A percentile compares a stretch with the other conserved stretches of the same genome.
Evolutionary conservation across 2,113 vertebrate genomes (phyloP).

Genomic region (Enhydra lutris): DNA sequence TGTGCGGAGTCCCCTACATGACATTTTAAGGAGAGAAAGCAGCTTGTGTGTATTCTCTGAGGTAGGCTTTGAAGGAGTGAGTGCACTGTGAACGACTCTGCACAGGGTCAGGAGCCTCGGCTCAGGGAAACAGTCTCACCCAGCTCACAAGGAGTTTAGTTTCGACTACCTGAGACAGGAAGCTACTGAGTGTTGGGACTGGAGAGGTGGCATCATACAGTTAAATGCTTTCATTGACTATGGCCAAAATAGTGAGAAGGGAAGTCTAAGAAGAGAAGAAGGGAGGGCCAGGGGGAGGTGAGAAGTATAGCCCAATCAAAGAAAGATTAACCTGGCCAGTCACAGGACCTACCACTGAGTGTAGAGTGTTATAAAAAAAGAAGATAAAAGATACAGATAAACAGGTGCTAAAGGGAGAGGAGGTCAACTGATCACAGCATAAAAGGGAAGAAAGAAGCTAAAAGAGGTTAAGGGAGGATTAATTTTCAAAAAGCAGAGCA

Average conservation of each 20-base stretch:
- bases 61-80: neutral
- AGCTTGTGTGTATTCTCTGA: neutral
- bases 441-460: neutral
- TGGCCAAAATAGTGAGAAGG: neutral
- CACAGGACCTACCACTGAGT: neutral
- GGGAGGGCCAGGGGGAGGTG: neutral
- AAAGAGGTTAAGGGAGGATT: neutral
- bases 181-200: neutral
- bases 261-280: neutral
- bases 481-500: neutral
- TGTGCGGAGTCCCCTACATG: neutral
- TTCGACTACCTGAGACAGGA: neutral
- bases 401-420: neutral
- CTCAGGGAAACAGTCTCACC: neutral
- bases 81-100: neutral
- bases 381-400: neutral
- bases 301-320: neutral
- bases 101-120: neutral
- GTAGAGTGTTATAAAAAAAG: neutral
- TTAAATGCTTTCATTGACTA: neutral
- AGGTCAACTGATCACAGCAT: neutral
- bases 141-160: neutral
- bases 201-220: neutral
- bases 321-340: neutral
- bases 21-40: neutral